Evolutionary conservation across 2,888 invertebrate species (phyloP), one percentile per base, ranked within the genome.

Genomic region (Cephonodes hylas): DNA sequence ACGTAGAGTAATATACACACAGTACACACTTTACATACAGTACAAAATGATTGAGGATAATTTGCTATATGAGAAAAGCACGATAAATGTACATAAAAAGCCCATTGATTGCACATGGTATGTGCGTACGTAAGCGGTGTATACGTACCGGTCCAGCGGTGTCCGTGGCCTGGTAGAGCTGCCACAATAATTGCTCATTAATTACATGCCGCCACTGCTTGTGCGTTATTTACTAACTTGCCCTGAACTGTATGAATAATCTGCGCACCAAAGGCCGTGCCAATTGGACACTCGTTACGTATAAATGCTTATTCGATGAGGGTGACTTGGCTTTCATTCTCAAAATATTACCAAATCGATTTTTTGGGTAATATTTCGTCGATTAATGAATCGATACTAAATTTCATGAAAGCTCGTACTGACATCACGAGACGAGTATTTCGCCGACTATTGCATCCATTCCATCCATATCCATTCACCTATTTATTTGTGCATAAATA

Each of bases 101-200:
- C 80, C 67, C 65, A 66, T 68, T 72, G 63, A 66, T 67, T 68
- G 65, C 59, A 42, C 56, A 66, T 63, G 66, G 66, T 68, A 69
- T 71, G 65, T 76, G 73, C 77, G 70, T 79, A 75, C 72, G 48
- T 53, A 53, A 53, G 53, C 53, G 15, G 45, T 53, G 31, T 31
- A 77, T 89, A 90, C 90, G 80, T 91, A 92, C 92, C 91, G 91
- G 74, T 83, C 82, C 85, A 80, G 85, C 84, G 66, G 84, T 77
- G 78, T 91, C 92, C 91, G 92, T 92, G 83, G 91, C 89, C 84
- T 90, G 92, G 92, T 91, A 92, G 76, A 91, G 89, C 92, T 92
- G 91, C 86, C 91, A 89, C 86, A 92, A 91, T 78, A 91, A 91
- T 79, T 77, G 78, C 74, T 77, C 74, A 89, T 91, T 91, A 89